Evolutionary conservation across 2,888 invertebrate genomes (phyloP).

Genomic region (Clanis bilineata): DNA sequence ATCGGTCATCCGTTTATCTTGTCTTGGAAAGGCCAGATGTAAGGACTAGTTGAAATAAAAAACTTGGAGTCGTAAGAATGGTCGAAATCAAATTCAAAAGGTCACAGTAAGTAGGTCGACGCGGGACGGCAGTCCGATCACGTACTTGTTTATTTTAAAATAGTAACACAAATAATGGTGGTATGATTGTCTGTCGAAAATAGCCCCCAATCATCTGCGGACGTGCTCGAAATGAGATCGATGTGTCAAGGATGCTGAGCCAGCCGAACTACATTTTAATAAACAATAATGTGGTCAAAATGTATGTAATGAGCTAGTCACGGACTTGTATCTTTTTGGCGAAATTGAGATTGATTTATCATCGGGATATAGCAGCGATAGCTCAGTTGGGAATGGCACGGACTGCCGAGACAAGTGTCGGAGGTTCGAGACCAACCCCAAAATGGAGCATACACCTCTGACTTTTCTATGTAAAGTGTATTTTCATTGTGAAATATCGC

Average conservation of each 20-base stretch:
- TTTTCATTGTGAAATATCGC: too few relatives aligned
- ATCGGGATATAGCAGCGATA: background rate
- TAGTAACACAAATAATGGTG: constrained; percentile 43
- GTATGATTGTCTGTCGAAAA: constrained; percentile 55
- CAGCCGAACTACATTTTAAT: background rate
- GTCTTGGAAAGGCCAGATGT: too few relatives aligned
- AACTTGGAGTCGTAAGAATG: constrained; percentile 43
- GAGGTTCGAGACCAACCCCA: too few relatives aligned
- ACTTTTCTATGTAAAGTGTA: too few relatives aligned
- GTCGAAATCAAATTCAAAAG: constrained; percentile 47
- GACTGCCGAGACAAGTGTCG: too few relatives aligned
- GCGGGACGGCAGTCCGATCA: constrained; percentile 51
- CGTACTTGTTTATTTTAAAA: constrained; percentile 53
- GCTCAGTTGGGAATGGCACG: too few relatives aligned
- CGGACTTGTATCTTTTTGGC: background rate
- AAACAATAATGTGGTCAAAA: background rate
- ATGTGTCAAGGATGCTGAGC: constrained; percentile 54
- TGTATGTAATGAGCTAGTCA: background rate
- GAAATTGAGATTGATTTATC: background rate
- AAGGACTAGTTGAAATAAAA: constrained; percentile 12
- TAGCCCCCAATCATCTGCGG: constrained; percentile 46
- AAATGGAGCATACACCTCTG: too few relatives aligned
- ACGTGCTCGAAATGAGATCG: constrained; percentile 46
- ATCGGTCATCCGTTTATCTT: too few relatives aligned
- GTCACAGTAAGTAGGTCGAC: constrained; percentile 54